Conservation (phyloP, 35 echinoderm and acorn worm species). For the Lytechinus variegatus region DNA sequence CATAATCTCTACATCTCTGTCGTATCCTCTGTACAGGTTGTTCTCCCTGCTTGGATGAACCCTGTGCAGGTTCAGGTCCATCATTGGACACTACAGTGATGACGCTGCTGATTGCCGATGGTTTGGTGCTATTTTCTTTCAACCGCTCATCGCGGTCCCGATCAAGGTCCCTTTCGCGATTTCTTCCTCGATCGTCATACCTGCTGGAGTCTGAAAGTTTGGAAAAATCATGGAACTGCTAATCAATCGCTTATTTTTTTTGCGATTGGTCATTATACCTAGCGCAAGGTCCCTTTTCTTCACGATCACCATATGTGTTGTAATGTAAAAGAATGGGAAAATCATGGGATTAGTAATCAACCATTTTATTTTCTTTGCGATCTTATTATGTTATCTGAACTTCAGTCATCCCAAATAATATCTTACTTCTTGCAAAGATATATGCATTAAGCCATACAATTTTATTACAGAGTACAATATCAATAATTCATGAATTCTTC, state of each 20-base stretch:
- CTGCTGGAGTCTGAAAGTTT: neutral
- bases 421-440: too few species aligned
- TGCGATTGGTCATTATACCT: too few species aligned
- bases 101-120: conserved; percentile 39
- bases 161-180: conserved; percentile 7
- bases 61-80: neutral
- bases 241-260: neutral
- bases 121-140: neutral
- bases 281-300: neutral
- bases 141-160: neutral
- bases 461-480: neutral
- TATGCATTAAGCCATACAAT: neutral
- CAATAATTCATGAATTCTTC: neutral
- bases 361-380: too few species aligned
- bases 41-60: conserved; percentile 7
- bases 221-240: neutral
- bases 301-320: neutral
- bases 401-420: too few species aligned
- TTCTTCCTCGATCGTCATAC: conserved; percentile 13
- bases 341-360: too few species aligned
- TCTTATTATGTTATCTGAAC: too few species aligned
- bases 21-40: conserved; percentile 7
- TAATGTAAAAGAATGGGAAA: neutral
- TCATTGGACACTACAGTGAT: conserved; percentile 62
- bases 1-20: conserved; percentile 75